These are phyloP conservation scores for Hylomyscus alleni DNA, from an alignment of 2,797 vertebrate species.

Conservation along the genomic window DNA sequence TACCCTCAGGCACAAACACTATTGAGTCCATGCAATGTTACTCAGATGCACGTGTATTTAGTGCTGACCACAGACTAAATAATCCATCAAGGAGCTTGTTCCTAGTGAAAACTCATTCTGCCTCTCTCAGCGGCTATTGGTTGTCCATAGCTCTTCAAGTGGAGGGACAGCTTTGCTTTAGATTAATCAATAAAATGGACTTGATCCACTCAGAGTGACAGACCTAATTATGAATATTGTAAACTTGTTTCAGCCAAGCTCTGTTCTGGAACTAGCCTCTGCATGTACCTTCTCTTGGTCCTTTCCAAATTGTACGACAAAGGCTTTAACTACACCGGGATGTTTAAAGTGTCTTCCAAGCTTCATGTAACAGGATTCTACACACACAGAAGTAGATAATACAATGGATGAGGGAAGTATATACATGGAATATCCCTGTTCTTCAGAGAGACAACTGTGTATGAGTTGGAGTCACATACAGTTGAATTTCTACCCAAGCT, in stretches of 20 bases:
- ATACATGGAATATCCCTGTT: neutral
- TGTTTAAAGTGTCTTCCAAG: neutral
- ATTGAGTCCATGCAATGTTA: neutral
- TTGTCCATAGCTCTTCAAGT: neutral
- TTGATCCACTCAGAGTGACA: neutral
- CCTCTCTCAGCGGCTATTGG: neutral
- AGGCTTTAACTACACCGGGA: neutral
- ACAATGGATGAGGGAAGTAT: neutral
- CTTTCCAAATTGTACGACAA: neutral
- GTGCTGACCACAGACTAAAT: neutral
- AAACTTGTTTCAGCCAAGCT: neutral
- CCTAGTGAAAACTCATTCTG: neutral
- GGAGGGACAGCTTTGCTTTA: neutral
- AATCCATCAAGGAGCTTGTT: neutral
- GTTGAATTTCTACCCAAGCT: neutral
- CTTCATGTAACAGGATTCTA: neutral
- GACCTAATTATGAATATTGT: neutral
- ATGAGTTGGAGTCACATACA: neutral
- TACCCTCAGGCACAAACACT: neutral
- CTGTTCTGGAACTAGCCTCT: neutral
- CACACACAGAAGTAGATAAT: neutral
- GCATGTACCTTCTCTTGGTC: neutral
- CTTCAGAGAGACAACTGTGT: neutral
- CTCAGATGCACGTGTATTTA: neutral
- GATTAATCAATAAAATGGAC: neutral